Evolutionary conservation across 2,797 vertebrate genomes (phyloP).

Genomic region (Sebastes diaconus): DNA sequence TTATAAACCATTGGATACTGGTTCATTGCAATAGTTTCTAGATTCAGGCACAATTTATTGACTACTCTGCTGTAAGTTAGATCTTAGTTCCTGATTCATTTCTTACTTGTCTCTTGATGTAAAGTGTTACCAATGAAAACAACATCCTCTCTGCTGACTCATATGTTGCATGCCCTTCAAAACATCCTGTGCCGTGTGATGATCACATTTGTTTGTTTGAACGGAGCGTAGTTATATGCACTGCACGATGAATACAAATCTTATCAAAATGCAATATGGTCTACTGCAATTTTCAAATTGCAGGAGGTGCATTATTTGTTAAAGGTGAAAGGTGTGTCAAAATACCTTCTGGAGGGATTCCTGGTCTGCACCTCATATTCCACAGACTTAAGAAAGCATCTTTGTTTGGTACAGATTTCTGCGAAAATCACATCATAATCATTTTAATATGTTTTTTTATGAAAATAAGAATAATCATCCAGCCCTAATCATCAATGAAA

Average conservation of each 20-base stretch:
- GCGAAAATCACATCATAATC: too few species aligned
- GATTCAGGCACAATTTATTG: neutral
- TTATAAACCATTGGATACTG: neutral
- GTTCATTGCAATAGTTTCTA: neutral
- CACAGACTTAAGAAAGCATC: too few species aligned
- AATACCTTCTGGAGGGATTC: too few species aligned
- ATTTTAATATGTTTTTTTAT: too few species aligned
- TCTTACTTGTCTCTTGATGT: neutral
- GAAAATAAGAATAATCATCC: too few species aligned
- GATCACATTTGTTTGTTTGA: neutral
- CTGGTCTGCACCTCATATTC: too few species aligned
- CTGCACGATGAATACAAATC: too few species aligned
- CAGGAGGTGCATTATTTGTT: too few species aligned
- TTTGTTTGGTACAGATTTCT: too few species aligned
- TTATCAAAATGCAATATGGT: too few species aligned
- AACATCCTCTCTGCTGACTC: neutral
- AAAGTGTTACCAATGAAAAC: neutral
- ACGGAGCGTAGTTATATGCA: neutral
- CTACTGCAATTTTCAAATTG: too few species aligned
- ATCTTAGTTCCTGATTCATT: neutral
- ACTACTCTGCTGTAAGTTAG: neutral
- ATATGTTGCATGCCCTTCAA: neutral
- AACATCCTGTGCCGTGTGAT: neutral
- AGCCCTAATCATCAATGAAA: neutral
- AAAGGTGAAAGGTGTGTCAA: too few species aligned